Conservation (phyloP, 2,888 invertebrate species). For the Eupithecia subumbrata region DNA sequence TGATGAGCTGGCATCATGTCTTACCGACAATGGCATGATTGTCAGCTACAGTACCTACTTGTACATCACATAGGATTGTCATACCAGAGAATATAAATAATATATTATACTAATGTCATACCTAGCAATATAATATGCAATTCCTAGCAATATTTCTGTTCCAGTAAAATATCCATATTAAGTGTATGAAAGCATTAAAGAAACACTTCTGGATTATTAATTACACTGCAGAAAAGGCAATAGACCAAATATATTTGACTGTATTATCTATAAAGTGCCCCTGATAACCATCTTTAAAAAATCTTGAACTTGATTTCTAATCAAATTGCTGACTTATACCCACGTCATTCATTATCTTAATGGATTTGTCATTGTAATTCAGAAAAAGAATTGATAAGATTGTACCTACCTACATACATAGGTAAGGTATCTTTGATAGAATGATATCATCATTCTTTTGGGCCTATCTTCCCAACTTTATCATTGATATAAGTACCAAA, state of each 20-base stretch:
- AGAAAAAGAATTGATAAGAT: constrained; percentile 11
- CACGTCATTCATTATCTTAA: constrained; percentile 35
- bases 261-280: neutral
- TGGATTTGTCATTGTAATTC: constrained; percentile 34
- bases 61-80: neutral
- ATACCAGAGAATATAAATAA: neutral
- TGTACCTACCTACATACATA: neutral
- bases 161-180: neutral
- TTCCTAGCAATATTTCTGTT: neutral
- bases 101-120: neutral
- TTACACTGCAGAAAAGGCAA: neutral
- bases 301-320: constrained; percentile 21
- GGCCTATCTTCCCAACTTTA: neutral
- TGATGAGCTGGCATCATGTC: neutral
- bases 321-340: constrained; percentile 26
- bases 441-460: neutral
- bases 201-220: neutral
- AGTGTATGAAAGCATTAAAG: no score
- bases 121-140: neutral
- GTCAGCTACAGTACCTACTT: neutral
- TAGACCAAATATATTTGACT: neutral
- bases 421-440: neutral
- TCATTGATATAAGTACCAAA: neutral
- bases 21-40: neutral
- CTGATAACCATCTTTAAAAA: neutral